Percentiles rank a stretch among this genome's conserved stretches.
phyloP scores from a whole-genome alignment of 2,888 invertebrate genomes.

The Ormyrus labotus region DNA sequence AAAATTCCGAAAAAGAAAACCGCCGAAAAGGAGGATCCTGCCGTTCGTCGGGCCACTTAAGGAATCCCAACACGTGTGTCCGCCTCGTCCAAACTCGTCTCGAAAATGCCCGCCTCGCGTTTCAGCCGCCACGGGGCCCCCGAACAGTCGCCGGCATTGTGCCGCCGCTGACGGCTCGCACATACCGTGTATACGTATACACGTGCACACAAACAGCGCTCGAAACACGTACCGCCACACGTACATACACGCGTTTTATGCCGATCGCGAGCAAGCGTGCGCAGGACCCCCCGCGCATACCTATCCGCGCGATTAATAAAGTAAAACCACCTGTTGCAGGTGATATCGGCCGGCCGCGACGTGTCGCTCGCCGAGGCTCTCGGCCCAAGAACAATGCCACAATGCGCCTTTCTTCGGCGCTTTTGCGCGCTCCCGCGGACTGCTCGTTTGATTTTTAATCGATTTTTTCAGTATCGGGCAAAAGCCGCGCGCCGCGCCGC shows the following conservation, averaged over 20 bases:
- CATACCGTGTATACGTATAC: neutral
- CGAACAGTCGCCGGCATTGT: constrained; percentile 29
- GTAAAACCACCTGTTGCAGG: constrained; percentile 71
- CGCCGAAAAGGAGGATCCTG: neutral
- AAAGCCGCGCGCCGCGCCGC: too few species aligned
- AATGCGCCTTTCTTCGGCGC: too few species aligned
- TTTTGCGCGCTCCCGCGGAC: neutral
- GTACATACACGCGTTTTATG: neutral
- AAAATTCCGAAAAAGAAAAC: neutral
- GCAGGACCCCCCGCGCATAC: neutral
- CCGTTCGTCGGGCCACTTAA: neutral
- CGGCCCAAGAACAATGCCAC: neutral
- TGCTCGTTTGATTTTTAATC: neutral
- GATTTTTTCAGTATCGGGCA: neutral
- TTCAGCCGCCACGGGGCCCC: too few species aligned
- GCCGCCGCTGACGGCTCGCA: neutral
- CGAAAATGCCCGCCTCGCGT: too few species aligned
- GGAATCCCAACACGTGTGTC: constrained; percentile 28
- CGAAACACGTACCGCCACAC: too few species aligned
- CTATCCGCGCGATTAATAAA: constrained; percentile 61
- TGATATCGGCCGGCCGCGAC: constrained; percentile 52
- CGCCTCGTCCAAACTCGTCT: too few species aligned
- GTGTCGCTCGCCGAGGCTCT: constrained; percentile 19
- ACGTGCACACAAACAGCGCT: neutral
- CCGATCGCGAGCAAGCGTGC: neutral